Base-by-base conservation (phyloP, 2,888 invertebrate species). In the Sinohyriopsis cumingii region DNA sequence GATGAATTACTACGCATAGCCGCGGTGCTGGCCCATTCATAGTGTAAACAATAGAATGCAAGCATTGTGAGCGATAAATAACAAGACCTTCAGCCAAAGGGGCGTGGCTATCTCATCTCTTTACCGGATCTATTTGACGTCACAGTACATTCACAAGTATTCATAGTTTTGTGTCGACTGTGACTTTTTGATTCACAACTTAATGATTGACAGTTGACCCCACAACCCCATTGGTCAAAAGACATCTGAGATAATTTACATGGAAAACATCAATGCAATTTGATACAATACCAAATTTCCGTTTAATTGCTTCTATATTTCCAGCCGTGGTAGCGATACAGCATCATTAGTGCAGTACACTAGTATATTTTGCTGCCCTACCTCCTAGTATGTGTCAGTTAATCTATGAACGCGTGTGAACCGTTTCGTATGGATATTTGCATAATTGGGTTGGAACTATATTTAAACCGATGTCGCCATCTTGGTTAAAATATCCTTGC, bases 181-280 rank as follows among this genome's bases (percentile, higher is more conserved):
- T 67, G 67, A 67, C 67, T 61, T 62, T 71, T 78, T 75, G 70
- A 78, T 78, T 78, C 78, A 78, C 65, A 77, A 74, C 68, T 67
- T 71, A 65, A 75, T 79, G 79, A 79, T 79, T 79, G 79, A 79
- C 76, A 77, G 71, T 61, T 75, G 77, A 77, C 74, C 77, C 71
- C 67, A 71, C 72, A 71, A 45, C 71, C 67, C 71, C 78, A 81
- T 81, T 81, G 81, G 81, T 72, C 77, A 78, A 69, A 71, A 70
- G 71, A 70, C 68, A 68, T 73, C 75, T 73, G 72, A 75, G 71
- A 73, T 78, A 79, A 82, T 84, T 83, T 82, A 83, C 83, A 82
- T 82, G 82, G 79, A 78, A 82, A 82, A 77, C 73, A 83, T 83
- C 82, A 83, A 82, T 84, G 82, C 76, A 81, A 73, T 73, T 67